Percentiles rank a stretch among this genome's conserved stretches.
Evolutionary conservation across 2,888 invertebrate genomes (phyloP).

Genomic region (Plebejus anna): DNA sequence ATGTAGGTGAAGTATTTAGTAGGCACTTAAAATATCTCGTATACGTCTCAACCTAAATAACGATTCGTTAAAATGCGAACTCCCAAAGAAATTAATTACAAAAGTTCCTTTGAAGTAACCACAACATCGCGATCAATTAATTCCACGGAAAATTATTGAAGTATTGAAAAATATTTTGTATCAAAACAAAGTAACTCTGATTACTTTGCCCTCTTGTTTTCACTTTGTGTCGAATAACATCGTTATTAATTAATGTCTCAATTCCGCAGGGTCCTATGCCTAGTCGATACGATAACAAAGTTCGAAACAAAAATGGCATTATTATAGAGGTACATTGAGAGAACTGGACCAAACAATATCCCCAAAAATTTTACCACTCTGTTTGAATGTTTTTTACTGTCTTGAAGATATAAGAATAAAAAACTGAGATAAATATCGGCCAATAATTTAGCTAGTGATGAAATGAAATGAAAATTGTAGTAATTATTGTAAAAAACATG

Average conservation of each 20-base stretch:
- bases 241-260: slow-evolving; percentile 4
- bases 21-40: too few species aligned
- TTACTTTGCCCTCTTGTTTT: slow-evolving; percentile 8
- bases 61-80: slow-evolving; percentile 14
- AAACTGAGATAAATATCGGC: too few species aligned
- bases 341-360: too few species aligned
- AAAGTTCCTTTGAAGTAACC: slow-evolving; percentile 19
- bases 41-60: not conserved
- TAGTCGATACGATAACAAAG: not conserved
- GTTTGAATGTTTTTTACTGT: too few species aligned
- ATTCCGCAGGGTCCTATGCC: not conserved
- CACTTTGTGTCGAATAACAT: slow-evolving; percentile 1
- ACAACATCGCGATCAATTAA: slow-evolving; percentile 12
- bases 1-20: too few species aligned
- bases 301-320: too few species aligned
- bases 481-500: not conserved
- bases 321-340: too few species aligned
- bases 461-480: too few species aligned
- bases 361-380: too few species aligned
- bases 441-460: too few species aligned
- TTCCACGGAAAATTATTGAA: not conserved
- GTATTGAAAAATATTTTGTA: slow-evolving; percentile 24
- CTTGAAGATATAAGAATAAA: too few species aligned
- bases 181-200: slow-evolving; percentile 17
- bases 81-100: slow-evolving; percentile 19